These are phyloP conservation scores for Nannospalax galili DNA, from an alignment of 2,113 vertebrate species.

Conservation along the genomic window DNA sequence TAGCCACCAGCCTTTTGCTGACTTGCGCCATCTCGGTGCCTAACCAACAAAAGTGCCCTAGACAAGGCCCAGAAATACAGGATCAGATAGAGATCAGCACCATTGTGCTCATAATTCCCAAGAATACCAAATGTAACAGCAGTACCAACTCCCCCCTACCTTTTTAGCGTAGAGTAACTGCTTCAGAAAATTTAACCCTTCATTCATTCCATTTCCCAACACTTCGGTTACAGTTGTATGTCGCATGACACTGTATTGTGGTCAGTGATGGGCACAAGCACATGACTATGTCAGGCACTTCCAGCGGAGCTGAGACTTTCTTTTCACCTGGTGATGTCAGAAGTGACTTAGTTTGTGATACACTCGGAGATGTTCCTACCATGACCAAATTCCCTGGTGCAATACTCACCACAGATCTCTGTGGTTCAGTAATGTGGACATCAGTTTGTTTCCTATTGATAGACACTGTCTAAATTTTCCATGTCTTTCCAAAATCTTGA, in stretches of 20 bases:
- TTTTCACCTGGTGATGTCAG: too few species aligned
- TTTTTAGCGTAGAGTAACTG: background rate
- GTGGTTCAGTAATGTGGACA: rapidly evolving
- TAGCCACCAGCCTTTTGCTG: background rate
- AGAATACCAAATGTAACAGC: rapidly evolving
- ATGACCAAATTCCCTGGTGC: too few species aligned
- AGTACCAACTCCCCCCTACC: rapidly evolving
- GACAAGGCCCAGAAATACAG: background rate
- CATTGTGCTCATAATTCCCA: background rate
- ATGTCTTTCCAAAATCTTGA: background rate
- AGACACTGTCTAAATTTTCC: background rate
- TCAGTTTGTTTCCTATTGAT: background rate
- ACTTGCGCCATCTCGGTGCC: background rate
- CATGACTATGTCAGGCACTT: background rate
- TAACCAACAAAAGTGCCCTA: background rate
- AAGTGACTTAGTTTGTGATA: background rate
- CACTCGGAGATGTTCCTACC: background rate
- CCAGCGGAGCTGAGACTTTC: background rate
- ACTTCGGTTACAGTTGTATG: background rate
- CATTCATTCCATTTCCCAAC: background rate
- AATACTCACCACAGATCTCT: too few species aligned
- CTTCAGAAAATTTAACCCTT: background rate
- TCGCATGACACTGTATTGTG: too few species aligned
- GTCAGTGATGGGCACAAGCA: rapidly evolving
- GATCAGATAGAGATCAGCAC: background rate